Conservation (phyloP, 2,797 vertebrate species). For the Gallinago nigripennis region DNA sequence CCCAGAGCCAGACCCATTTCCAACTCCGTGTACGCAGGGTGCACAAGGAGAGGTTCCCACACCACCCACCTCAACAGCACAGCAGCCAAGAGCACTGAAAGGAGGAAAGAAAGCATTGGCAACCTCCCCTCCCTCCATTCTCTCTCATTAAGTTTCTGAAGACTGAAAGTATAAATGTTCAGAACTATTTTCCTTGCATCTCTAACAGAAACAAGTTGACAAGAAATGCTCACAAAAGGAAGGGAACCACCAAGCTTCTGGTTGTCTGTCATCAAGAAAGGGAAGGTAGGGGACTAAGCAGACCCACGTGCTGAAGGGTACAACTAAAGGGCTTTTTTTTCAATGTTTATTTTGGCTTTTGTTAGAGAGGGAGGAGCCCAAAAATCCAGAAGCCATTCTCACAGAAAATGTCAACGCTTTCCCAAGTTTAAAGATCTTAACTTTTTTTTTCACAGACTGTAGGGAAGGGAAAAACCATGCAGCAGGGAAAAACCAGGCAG, state of each 20-base stretch:
- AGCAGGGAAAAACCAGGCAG: neutral
- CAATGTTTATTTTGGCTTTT: constrained; percentile 2
- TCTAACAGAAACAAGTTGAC: neutral
- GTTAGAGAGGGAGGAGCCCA: neutral
- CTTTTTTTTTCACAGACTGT: neutral
- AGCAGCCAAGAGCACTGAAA: neutral
- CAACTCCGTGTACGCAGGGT: accelerated
- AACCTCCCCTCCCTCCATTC: neutral
- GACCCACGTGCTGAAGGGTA: neutral
- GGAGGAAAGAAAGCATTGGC: neutral
- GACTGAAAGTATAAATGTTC: neutral
- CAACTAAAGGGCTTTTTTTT: neutral
- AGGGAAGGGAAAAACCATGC: neutral
- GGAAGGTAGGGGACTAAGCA: neutral
- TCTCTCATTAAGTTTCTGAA: neutral
- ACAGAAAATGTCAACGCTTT: neutral
- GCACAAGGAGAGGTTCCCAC: neutral
- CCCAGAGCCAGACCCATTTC: neutral
- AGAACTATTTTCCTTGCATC: neutral
- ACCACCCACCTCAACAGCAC: neutral
- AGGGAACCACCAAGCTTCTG: neutral
- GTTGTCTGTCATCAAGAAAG: neutral
- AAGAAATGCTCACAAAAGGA: neutral
- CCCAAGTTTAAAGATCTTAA: neutral
- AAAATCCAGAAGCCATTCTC: neutral